Evolutionary conservation across 2,797 vertebrate genomes (phyloP).

Genomic region (Hypotaenidia philippensis): DNA sequence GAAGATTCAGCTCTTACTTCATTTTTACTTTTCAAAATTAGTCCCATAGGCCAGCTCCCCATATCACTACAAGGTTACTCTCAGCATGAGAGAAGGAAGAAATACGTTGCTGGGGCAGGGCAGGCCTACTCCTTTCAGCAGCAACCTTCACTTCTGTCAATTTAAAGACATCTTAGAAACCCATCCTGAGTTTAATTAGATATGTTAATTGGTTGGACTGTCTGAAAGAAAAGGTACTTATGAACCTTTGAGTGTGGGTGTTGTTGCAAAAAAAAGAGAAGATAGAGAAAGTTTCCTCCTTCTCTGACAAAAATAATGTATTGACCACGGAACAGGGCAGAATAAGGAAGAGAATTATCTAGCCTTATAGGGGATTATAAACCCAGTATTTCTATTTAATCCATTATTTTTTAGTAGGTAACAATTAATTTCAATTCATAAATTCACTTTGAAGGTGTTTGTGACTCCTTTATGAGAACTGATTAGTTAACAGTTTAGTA

Average conservation of each 20-base stretch:
- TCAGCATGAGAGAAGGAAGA: neutral
- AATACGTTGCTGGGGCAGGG: neutral
- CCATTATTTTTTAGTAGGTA: neutral
- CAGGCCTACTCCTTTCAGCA: neutral
- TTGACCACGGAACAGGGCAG: neutral
- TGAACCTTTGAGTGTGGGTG: neutral
- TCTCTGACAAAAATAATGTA: neutral
- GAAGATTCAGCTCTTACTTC: neutral
- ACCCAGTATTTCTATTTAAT: neutral
- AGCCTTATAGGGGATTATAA: neutral
- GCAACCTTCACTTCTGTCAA: neutral
- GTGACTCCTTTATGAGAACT: neutral
- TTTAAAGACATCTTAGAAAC: neutral
- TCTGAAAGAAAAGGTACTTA: neutral
- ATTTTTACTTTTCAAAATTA: neutral
- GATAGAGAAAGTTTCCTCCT: neutral
- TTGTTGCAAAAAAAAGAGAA: neutral
- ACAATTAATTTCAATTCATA: neutral
- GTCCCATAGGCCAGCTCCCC: neutral
- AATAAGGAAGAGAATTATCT: neutral
- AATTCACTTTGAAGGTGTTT: neutral
- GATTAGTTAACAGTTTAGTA: neutral
- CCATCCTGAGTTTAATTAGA: neutral
- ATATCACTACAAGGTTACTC: neutral
- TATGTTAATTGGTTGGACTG: neutral